Conservation (phyloP, 30 jellyfish, hydroid and myxozoan genomes). For the Turritopsis dohrnii region DNA sequence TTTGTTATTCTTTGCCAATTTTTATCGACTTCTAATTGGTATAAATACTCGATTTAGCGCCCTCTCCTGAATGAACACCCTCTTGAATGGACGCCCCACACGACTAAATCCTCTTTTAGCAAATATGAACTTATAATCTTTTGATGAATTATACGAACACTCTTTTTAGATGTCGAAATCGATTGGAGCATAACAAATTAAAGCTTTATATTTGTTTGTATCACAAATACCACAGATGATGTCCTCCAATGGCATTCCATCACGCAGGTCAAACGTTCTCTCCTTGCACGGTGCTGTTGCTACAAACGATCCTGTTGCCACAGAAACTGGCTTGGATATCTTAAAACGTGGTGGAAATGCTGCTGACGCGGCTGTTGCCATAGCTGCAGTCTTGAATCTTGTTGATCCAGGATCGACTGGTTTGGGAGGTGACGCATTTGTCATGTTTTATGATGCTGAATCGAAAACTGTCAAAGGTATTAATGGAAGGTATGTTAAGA, state of each 20-base stretch:
- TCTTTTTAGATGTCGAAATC: not conserved
- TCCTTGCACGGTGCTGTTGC: slow-evolving; percentile 87
- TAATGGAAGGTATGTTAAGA: slow-evolving; percentile 97
- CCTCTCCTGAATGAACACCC: no score
- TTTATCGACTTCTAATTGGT: no score
- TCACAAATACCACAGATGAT: no score
- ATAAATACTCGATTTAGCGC: no score
- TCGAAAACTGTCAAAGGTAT: slow-evolving; percentile 51
- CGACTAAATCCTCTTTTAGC: no score
- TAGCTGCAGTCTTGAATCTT: slow-evolving; percentile 81
- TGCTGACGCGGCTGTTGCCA: slow-evolving; percentile 95
- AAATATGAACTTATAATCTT: no score
- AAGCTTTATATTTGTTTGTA: no score
- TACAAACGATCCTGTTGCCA: slow-evolving; percentile 72
- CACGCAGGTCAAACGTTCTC: slow-evolving; percentile 75
- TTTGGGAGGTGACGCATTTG: slow-evolving; percentile 88
- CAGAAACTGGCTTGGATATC: slow-evolving; percentile 63
- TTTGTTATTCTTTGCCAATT: no score
- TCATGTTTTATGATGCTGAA: slow-evolving; percentile 63
- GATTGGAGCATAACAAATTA: not conserved
- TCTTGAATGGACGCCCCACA: no score
- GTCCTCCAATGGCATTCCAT: not conserved
- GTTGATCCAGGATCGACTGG: slow-evolving; percentile 93
- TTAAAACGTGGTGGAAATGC: slow-evolving; percentile 85
- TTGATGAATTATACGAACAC: not conserved